Evolutionary conservation across 1,140 invertebrate genomes (phyloP), one percentile per base, ranked within the genome.

Genomic region (Heliconius hewitsoni): DNA sequence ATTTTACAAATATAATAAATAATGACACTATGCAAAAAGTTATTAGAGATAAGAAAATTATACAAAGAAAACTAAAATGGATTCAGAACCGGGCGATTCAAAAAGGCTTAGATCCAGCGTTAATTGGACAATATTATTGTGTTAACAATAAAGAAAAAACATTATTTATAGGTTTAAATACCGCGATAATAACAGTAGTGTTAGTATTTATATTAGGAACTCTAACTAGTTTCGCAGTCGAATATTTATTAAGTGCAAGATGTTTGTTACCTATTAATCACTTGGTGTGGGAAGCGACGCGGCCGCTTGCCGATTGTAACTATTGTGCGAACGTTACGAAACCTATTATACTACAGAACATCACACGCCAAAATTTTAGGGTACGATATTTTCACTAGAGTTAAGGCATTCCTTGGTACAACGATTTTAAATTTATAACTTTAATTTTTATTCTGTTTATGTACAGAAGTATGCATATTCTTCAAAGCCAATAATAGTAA

Each of bases 261-360:
- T 98, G 98, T 92, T 89, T 98, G 73, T 84, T 98, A 84, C 96
- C 96, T 80, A 98, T 97, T 91, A 98, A 98, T 94, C 97, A 97
- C 87, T 94, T 98, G 70, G 94, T 98, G 46, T 98, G 97, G 97
- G 98, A 98, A 94, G 97, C 97, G 60, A 97, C 97, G 16, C 95
- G 98, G 78, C 98, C 98, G 18, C 95, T 97, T n/a, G 97, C 97
- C 8, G 96, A 98, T 89, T 98, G 98, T 89, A 93, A 95, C 80
- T 97, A 97, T 90, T 98, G 97, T 93, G 90, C 95, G 76, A 95
- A 97, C 19, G 91, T 96, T 77, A 89, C 91, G 42, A 96, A 95
- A 81, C 95, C 97, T 57, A 94, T 97, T 77, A 94, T 97, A 71
- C 89, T 97, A 77, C 84, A 90, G 71, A 98, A 97, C 93, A 85